Evolutionary conservation across 2,797 vertebrate species (phyloP).

Genomic region (Clarias pachynema): DNA sequence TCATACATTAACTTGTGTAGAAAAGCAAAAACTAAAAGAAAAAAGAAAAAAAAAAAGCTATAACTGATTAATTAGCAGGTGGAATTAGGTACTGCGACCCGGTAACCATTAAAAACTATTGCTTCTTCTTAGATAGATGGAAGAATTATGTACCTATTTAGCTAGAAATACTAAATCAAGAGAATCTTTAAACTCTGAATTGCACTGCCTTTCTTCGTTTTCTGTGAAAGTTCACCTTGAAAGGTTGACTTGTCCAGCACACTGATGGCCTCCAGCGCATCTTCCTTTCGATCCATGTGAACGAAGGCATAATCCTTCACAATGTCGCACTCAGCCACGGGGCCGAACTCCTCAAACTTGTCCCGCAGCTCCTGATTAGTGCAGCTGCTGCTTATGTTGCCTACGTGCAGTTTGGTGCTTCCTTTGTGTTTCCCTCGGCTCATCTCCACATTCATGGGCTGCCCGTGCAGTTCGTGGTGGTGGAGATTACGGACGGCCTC

Average conservation of each 20-base stretch:
- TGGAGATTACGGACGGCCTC: slow-evolving; percentile 91
- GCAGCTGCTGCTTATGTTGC: slow-evolving; percentile 83
- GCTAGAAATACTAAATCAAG: slow-evolving; percentile 10
- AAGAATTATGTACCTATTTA: background rate
- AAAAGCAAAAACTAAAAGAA: background rate
- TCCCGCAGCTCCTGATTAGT: slow-evolving; percentile 82
- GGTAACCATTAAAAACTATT: background rate
- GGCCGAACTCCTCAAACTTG: slow-evolving; percentile 89
- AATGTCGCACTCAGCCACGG: slow-evolving; percentile 92
- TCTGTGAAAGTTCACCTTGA: slow-evolving; percentile 83
- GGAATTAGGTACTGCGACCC: background rate
- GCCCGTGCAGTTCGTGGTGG: slow-evolving; percentile 85
- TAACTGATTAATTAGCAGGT: background rate
- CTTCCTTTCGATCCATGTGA: slow-evolving; percentile 92
- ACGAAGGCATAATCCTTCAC: slow-evolving; percentile 96
- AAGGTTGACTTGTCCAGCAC: slow-evolving; percentile 89
- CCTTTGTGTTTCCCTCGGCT: slow-evolving; percentile 89
- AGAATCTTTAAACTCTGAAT: slow-evolving; percentile 23
- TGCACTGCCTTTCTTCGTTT: slow-evolving; percentile 47
- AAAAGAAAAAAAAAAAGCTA: background rate
- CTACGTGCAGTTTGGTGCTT: slow-evolving; percentile 92
- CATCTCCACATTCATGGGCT: slow-evolving; percentile 91
- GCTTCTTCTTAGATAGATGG: background rate
- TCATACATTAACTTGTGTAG: background rate
- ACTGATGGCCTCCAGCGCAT: slow-evolving; percentile 88